Percentiles rank a stretch among this genome's conserved stretches.
Conservation (phyloP, 2,113 vertebrate species). For the Abramis brama region DNA sequence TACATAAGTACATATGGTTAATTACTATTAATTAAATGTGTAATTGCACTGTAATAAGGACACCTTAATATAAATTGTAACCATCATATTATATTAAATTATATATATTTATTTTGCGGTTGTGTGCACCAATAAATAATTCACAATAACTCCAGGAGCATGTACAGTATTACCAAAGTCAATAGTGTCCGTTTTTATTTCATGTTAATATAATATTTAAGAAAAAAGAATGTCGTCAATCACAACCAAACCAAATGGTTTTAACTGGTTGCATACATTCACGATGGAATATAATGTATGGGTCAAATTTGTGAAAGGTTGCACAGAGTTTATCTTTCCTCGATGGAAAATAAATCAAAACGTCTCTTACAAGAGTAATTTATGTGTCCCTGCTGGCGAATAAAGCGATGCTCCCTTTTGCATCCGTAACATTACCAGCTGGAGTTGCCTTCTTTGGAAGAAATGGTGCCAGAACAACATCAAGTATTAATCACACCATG, state of each 20-base stretch:
- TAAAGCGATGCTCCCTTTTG: slow-evolving; percentile 66
- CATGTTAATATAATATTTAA: not conserved
- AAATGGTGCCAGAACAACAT: slow-evolving; percentile 62
- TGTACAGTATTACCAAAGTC: not conserved
- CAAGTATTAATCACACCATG: slow-evolving; percentile 43
- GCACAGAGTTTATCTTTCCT: slow-evolving; percentile 63
- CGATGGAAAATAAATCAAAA: slow-evolving; percentile 66
- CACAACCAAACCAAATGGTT: not conserved
- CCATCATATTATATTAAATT: no score
- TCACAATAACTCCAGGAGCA: not conserved
- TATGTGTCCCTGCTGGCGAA: slow-evolving; percentile 70
- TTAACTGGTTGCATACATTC: not conserved
- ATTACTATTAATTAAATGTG: no score
- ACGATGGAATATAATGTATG: slow-evolving; percentile 56
- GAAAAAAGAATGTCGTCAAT: not conserved
- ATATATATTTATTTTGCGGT: no score
- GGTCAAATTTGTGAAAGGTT: slow-evolving; percentile 64
- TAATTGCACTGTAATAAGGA: no score
- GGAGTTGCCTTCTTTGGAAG: slow-evolving; percentile 65
- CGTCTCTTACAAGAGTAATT: slow-evolving; percentile 70
- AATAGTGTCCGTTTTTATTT: not conserved
- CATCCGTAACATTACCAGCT: slow-evolving; percentile 67
- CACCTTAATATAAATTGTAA: no score
- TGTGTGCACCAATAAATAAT: no score
- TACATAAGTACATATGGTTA: no score